Base-by-base conservation (phyloP, 2,797 vertebrate species). In the Periophthalmus magnuspinnatus region DNA sequence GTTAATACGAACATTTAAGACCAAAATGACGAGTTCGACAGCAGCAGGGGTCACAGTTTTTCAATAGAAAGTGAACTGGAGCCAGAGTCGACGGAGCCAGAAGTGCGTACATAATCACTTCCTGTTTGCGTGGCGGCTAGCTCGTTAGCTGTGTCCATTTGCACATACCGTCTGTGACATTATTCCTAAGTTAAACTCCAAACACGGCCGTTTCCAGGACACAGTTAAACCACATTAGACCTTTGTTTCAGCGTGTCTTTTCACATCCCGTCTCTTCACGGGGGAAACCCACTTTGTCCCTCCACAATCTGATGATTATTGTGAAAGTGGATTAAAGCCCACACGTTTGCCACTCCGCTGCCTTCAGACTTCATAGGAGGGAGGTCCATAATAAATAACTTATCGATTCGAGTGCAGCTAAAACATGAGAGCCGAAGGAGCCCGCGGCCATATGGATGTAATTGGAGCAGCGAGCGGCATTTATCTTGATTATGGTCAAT, bases 401-500 rank as follows among this genome's bases (percentile, higher is more conserved):
- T 93, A 93, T 92, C 83, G 91, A 93, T 92, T 82, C 70, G 73
- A 79, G 83, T 76, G 69, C 66, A 74, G 79, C 76, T 77, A 74
- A 87, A 89, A 81, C 81, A 88, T 78, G 73, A 83, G 83, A 81
- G 78, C 84, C 67, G 76, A 80, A 84, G 76, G 78, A 85, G 77
- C 75, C 78, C 69, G 24, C 11, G 73, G 79, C 82, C 79, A 82
- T 58, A 61, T 2, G 65, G 73, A 83, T 84, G 86, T 89, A 90
- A 93, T 89, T 82, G 86, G 78, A 45, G 70, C 76, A 64, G 77
- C 86, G 79, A 89, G 84, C 74, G 80, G 71, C 89, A 93, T 92
- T 92, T 83, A 85, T 92, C 90, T 91, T 90, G 90, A 91, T 93
- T 93, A 91, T 82, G 82, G 86, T 86, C 86, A 80, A 90, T 90